Conservation (phyloP, 37 sponge, comb jelly and placozoan species). For the Crambe crambe region DNA sequence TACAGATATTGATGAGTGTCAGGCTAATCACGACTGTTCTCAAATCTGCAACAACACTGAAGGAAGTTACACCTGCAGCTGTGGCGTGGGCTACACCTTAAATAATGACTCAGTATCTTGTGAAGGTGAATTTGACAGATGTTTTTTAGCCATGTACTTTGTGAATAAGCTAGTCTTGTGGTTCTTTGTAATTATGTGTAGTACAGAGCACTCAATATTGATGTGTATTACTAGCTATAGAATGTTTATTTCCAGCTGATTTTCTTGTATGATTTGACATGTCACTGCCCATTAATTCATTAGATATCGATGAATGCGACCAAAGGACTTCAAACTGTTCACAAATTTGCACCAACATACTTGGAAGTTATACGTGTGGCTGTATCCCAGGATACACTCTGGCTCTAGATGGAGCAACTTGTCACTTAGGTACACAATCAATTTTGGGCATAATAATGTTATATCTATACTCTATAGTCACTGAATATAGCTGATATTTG, state of each 20-base stretch:
- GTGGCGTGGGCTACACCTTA: constrained; percentile 40
- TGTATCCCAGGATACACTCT: constrained; percentile 53
- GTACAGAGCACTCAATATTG: too few relatives aligned
- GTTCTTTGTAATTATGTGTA: too few relatives aligned
- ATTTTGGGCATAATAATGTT: too few relatives aligned
- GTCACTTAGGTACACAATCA: constrained; percentile 4
- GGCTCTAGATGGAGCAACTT: constrained; percentile 6
- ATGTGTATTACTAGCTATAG: too few relatives aligned
- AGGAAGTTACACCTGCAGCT: constrained; percentile 58
- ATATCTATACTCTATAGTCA: too few relatives aligned
- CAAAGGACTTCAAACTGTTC: constrained; percentile 16
- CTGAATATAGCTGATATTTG: too few relatives aligned
- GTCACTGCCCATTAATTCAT: too few relatives aligned
- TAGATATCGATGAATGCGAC: constrained; percentile 69
- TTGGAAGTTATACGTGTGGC: constrained; percentile 55
- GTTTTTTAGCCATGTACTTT: too few relatives aligned
- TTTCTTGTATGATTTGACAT: too few relatives aligned
- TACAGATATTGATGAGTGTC: constrained; percentile 83
- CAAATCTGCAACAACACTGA: constrained; percentile 59
- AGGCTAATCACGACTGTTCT: constrained; percentile 24
- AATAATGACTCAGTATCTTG: neutral
- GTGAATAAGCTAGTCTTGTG: too few relatives aligned
- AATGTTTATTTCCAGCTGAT: too few relatives aligned
- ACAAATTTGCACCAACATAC: constrained; percentile 52
- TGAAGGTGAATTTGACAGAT: constrained; percentile 6